These are phyloP conservation scores for Pseudorhombus dupliciocellatus DNA, from an alignment of 2,113 vertebrate species.

Conservation along the genomic window DNA sequence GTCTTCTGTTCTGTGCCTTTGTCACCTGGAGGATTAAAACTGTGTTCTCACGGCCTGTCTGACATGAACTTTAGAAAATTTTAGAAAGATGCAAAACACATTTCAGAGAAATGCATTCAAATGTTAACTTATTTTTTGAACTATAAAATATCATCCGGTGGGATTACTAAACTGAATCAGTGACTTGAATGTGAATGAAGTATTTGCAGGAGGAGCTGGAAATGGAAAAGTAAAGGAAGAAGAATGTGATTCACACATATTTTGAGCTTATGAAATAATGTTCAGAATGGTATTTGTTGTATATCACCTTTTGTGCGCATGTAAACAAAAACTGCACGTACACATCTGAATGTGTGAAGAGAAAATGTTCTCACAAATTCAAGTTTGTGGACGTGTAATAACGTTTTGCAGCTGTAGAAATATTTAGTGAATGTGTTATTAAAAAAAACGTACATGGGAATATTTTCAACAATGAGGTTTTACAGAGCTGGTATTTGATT, in stretches of 20 bases:
- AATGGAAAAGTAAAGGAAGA: not conserved
- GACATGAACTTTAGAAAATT: conserved; percentile 9
- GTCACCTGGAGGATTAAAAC: conserved; percentile 41
- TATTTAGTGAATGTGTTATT: not conserved
- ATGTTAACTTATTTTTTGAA: conserved; percentile 15
- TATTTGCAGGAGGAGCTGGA: not conserved
- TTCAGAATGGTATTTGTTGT: not conserved
- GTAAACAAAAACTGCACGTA: not conserved
- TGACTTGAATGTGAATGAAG: not conserved
- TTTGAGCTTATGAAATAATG: not conserved
- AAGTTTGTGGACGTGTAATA: conserved; percentile 2
- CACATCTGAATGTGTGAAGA: conserved; percentile 1
- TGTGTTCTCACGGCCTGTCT: conserved; percentile 25
- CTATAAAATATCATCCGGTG: not conserved
- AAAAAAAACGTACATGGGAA: not conserved
- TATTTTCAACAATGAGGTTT: not conserved
- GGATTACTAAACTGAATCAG: not conserved
- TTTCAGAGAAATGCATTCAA: conserved; percentile 17
- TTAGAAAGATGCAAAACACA: conserved; percentile 13
- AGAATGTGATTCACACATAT: not conserved
- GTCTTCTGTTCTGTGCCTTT: conserved; percentile 65
- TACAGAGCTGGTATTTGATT: not conserved
- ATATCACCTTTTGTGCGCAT: conserved; percentile 4
- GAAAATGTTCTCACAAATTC: not conserved
- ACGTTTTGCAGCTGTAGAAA: conserved; percentile 5